Percentiles rank a stretch among this genome's conserved stretches.
These are phyloP conservation scores for Vespertilio murinus DNA, from an alignment of 2,797 vertebrate species.

Conservation along the genomic window DNA sequence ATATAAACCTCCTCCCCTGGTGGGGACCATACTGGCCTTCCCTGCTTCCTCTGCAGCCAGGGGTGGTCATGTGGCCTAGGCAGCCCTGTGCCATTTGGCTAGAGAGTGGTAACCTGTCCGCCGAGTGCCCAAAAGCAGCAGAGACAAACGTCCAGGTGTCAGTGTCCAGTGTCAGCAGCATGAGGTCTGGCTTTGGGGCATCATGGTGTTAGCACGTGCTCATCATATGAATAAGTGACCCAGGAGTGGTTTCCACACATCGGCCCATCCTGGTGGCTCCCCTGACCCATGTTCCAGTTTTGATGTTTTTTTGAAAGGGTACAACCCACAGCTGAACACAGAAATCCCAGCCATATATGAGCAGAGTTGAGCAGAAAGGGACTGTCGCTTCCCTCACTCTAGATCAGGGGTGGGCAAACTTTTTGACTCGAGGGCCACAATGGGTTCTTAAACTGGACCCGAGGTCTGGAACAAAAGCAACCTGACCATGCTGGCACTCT, in stretches of 20 bases:
- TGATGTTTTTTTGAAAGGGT: neutral
- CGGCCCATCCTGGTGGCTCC: neutral
- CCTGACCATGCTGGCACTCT: too few species aligned
- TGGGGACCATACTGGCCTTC: neutral
- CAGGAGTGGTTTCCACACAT: neutral
- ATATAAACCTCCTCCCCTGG: neutral
- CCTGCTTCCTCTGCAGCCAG: neutral
- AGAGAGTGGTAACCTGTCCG: neutral
- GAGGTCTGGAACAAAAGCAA: too few species aligned
- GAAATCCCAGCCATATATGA: neutral
- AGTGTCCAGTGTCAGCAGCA: accelerated
- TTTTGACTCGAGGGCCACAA: too few species aligned
- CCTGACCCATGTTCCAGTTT: neutral
- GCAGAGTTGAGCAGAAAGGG: neutral
- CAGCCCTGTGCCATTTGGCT: neutral
- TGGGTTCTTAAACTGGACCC: too few species aligned
- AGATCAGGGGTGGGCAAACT: too few species aligned
- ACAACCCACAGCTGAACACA: neutral
- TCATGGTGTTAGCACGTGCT: neutral
- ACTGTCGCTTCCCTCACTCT: neutral
- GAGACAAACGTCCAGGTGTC: neutral
- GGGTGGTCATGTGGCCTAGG: neutral
- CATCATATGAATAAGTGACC: neutral
- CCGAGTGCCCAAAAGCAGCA: neutral
- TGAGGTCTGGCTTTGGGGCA: neutral